Base-by-base conservation (phyloP, 2,113 vertebrate genomes). In the Microcebus lehilahytsara region DNA sequence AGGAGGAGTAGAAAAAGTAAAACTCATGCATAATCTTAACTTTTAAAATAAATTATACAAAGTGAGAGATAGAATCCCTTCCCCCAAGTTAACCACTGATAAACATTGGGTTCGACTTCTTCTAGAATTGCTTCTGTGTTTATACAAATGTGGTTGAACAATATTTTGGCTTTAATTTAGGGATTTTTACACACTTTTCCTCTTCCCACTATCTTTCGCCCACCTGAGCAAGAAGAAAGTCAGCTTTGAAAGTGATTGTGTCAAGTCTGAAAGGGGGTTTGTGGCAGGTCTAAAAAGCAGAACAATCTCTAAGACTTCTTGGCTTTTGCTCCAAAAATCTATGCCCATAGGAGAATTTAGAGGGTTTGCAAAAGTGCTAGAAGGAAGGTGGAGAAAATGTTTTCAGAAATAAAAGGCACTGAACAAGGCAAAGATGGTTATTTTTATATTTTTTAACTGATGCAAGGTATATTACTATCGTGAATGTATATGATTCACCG, bases 401-500 rank as follows among this genome's bases (percentile, higher is more conserved):
- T n/a, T n/a, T 66, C 46, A 62, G 53, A 69, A 86, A 37, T 32
- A 85, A 72, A 87, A 78, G 34, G 3, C 11, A 42, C n/a, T 42
- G 8, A 53, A 67, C 1, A 71, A 81, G 42, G 53, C 56, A 40
- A 94, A 77, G 27, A 37, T 6, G 4, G 16, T 58, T n/a, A 1
- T 14, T 87, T 90, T 69, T 23, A 9, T 12, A 20, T 37, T 80
- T 94, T 92, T 22, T 40, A 69, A 27, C 25, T 0, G 60, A n/a
- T 8, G 1, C 11, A 17, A 19, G 2, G 23, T 5, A 0, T 10
- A 4, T 19, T 1, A 23, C 3, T 42, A 1, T 53, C 34, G 17
- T 0, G 9, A 17, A 6, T 27, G 0, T 11, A 8, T 27, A 3
- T 17, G 64, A 25, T 20, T 16, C 13, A 0, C 74, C 49, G 0